Percentiles rank a stretch among this genome's conserved stretches.
These are phyloP conservation scores for Ephestia elutella DNA, from an alignment of 1,140 invertebrate genomes.

Conservation along the genomic window DNA sequence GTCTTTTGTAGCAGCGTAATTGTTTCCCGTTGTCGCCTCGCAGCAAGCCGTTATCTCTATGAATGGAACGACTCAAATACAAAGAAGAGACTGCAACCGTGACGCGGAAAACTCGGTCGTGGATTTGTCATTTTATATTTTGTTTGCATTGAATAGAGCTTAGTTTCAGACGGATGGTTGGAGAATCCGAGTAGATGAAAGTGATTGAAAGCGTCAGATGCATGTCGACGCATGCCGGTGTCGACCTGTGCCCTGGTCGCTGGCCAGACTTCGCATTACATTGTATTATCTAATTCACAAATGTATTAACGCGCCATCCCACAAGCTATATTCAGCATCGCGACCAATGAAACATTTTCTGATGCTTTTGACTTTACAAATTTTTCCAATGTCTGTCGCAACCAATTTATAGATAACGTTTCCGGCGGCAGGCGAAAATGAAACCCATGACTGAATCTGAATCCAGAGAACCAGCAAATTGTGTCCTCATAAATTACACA, in stretches of 20 bases:
- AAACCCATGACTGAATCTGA: too few relatives aligned
- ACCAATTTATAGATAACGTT: too few relatives aligned
- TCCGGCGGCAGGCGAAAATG: too few relatives aligned
- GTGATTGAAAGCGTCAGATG: conserved; percentile 56
- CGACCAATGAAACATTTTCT: background rate
- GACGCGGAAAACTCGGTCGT: conserved; percentile 26
- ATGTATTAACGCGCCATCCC: background rate
- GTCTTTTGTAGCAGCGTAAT: conserved; percentile 57
- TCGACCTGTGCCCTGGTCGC: conserved; percentile 41
- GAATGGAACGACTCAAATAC: conserved; percentile 48
- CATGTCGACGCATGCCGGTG: conserved; percentile 32
- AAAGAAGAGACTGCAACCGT: conserved; percentile 41
- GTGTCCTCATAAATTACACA: too few relatives aligned
- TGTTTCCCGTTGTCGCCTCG: conserved; percentile 54
- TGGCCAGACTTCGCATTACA: conserved; percentile 56
- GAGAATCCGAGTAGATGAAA: conserved; percentile 6
- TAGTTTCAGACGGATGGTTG: conserved; percentile 16
- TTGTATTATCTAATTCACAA: conserved; percentile 49
- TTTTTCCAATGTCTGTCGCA: too few relatives aligned
- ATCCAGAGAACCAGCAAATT: too few relatives aligned
- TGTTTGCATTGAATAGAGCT: conserved; percentile 27
- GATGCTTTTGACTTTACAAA: background rate
- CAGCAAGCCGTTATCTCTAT: conserved; percentile 41
- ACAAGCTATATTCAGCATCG: background rate
- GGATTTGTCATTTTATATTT: conserved; percentile 29